Conservation (phyloP, 2,888 invertebrate species). For the Rapana venosa region DNA sequence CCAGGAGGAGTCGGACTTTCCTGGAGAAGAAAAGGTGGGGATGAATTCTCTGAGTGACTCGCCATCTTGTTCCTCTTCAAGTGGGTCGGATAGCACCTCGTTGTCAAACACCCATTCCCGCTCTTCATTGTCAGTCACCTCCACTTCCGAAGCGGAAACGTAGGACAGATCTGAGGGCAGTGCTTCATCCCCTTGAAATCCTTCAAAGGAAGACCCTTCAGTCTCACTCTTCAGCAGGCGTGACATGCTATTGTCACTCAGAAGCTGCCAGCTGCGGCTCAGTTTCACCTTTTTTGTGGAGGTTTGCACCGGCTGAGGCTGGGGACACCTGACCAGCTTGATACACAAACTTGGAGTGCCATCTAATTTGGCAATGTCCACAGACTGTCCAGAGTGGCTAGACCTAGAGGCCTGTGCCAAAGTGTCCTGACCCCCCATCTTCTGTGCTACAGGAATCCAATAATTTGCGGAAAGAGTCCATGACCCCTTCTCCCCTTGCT, state of each 20-base stretch:
- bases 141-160: slow-evolving; percentile 59
- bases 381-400: not conserved
- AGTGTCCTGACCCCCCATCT: not conserved
- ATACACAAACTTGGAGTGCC: not conserved
- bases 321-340: not conserved
- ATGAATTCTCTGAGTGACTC: slow-evolving; percentile 41
- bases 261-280: slow-evolving; percentile 58
- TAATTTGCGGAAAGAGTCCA: not conserved
- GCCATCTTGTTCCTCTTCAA: not conserved
- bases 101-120: slow-evolving; percentile 60
- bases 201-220: slow-evolving; percentile 56
- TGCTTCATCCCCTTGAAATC: slow-evolving; percentile 53
- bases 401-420: not conserved
- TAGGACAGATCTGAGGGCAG: slow-evolving; percentile 62
- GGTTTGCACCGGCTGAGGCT: not conserved
- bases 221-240: slow-evolving; percentile 58
- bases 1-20: slow-evolving; percentile 68
- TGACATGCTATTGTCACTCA: slow-evolving; percentile 59
- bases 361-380: not conserved
- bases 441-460: not conserved
- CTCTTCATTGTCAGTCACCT: slow-evolving; percentile 57
- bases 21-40: slow-evolving; percentile 61
- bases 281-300: slow-evolving; percentile 57
- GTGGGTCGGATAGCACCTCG: slow-evolving; percentile 26
- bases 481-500: not conserved